Percentiles rank a stretch among this genome's conserved stretches.
phyloP scores from a whole-genome alignment of 2,888 invertebrate species.

The Epirrhoe alternata region DNA sequence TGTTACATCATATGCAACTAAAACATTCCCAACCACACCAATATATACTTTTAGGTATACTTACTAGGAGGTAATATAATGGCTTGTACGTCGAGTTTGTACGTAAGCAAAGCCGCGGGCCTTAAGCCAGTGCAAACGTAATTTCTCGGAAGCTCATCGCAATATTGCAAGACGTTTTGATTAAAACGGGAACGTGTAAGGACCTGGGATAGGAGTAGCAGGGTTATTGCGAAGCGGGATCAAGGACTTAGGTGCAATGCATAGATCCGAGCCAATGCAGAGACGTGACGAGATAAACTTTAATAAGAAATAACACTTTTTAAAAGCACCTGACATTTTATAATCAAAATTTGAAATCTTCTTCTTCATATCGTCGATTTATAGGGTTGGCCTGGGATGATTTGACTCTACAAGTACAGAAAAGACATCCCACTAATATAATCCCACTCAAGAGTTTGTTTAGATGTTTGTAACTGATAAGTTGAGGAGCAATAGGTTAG shows the following conservation, averaged over 20 bases:
- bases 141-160: slow-evolving; percentile 19
- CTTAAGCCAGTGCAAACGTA: slow-evolving; percentile 10
- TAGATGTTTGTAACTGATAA: no score
- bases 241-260: slow-evolving; percentile 6
- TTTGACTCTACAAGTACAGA: no score
- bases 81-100: background rate
- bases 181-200: slow-evolving; percentile 23
- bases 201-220: slow-evolving; percentile 4
- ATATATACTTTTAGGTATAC: background rate
- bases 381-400: no score
- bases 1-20: no score
- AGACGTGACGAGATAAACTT: background rate
- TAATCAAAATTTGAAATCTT: no score
- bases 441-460: no score
- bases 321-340: no score
- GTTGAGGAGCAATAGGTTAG: no score
- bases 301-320: no score
- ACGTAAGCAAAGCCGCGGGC: slow-evolving; percentile 1
- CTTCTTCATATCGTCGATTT: no score
- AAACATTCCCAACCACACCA: no score
- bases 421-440: no score
- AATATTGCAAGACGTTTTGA: slow-evolving; percentile 19
- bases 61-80: background rate
- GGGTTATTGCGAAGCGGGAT: slow-evolving; percentile 12
- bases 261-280: background rate